Conservation (phyloP, 2,797 vertebrate genomes). For the Gymnoscopelus braueri region DNA sequence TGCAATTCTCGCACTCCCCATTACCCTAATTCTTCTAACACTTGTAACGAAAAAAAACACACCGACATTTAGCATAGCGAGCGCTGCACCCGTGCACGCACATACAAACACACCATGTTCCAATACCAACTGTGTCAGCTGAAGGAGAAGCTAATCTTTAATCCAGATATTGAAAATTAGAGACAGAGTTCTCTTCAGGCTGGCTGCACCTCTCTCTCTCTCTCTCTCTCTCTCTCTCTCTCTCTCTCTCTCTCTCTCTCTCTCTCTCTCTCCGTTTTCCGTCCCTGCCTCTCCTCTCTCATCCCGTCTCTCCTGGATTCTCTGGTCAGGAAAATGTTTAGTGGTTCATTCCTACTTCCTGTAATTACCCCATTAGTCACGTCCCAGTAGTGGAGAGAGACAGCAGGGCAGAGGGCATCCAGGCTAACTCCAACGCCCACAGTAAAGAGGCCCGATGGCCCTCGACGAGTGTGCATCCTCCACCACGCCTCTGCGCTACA, state of each 20-base stretch:
- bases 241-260: slow-evolving; percentile 30
- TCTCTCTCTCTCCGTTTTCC: slow-evolving; percentile 15
- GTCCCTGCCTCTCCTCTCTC: slow-evolving; percentile 30
- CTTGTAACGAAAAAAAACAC: background rate
- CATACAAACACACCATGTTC: slow-evolving; percentile 30
- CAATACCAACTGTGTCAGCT: slow-evolving; percentile 25
- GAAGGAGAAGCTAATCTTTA: slow-evolving; percentile 57
- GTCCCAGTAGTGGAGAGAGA: slow-evolving; percentile 61
- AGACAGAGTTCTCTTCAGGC: slow-evolving; percentile 53
- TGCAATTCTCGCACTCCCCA: too few species aligned
- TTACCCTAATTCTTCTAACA: too few species aligned
- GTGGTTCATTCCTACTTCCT: slow-evolving; percentile 70
- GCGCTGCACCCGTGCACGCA: background rate
- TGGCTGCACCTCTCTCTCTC: slow-evolving; percentile 18
- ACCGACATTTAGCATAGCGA: background rate
- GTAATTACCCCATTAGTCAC: slow-evolving; percentile 76
- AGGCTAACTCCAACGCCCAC: slow-evolving; percentile 32
- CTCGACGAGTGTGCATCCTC: slow-evolving; percentile 23
- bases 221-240: background rate
- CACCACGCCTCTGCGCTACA: background rate
- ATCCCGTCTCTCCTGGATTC: slow-evolving; percentile 49
- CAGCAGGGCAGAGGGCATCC: slow-evolving; percentile 51
- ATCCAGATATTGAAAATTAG: slow-evolving; percentile 70
- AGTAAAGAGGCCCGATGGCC: background rate
- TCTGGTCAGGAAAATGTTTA: slow-evolving; percentile 74